These are phyloP conservation scores for Nasonia oneida DNA, from an alignment of 2,888 invertebrate species.

Conservation along the genomic window DNA sequence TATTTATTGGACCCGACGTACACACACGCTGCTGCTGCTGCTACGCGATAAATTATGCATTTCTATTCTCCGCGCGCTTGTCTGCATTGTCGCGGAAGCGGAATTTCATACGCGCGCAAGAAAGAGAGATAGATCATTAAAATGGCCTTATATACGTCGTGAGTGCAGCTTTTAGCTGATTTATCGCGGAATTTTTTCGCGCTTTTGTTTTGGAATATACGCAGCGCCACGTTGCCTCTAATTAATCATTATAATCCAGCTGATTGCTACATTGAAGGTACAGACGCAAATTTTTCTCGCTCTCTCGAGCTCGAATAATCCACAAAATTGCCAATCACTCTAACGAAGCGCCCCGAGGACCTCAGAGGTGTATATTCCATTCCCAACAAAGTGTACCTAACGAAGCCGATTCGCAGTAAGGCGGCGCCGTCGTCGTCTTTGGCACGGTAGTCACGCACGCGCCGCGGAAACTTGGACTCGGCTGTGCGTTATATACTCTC, in stretches of 20 bases:
- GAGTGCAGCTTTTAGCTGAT: background rate
- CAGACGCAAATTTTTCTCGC: background rate
- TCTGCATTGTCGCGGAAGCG: background rate
- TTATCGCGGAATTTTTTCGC: background rate
- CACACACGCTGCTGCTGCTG: background rate
- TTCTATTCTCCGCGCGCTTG: background rate
- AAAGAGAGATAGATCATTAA: background rate
- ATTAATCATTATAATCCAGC: too few species aligned
- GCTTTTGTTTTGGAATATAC: background rate
- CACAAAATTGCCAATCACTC: background rate
- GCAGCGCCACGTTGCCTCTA: too few species aligned
- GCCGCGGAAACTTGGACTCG: conserved; percentile 12
- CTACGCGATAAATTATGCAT: conserved; percentile 12
- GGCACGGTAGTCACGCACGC: conserved; percentile 16
- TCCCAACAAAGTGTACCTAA: conserved; percentile 8
- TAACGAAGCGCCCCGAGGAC: background rate
- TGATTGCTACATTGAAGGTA: background rate
- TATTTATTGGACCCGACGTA: conserved; percentile 16
- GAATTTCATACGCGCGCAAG: background rate
- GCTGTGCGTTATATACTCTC: background rate
- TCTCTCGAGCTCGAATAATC: background rate
- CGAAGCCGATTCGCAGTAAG: conserved; percentile 33
- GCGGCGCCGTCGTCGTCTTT: background rate
- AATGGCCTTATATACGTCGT: background rate
- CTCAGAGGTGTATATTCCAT: background rate